Base-by-base conservation (phyloP, 2,797 vertebrate species). In the Allobates femoralis region DNA sequence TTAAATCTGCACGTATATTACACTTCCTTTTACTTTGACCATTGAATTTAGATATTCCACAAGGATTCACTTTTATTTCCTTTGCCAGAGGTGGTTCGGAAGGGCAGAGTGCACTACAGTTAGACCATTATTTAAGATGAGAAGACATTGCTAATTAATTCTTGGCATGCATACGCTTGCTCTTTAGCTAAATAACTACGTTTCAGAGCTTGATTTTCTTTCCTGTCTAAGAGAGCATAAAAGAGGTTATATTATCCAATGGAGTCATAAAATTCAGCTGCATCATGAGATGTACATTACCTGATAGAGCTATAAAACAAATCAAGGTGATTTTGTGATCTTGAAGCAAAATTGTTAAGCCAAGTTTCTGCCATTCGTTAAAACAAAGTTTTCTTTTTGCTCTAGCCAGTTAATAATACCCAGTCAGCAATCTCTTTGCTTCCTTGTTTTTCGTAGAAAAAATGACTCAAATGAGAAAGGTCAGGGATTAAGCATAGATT, bases 401-500 rank as follows among this genome's bases (percentile, higher is more conserved):
- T 51, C 58, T 18, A 74, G 86, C 62, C 18, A 88, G 82, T 76
- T 76, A 85, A 64, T 74, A 71, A 84, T 88, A 87, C 80, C 81
- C 82, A 85, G 58, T 32, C 77, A 85, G 83, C 69, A 81, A 88
- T 84, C 83, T 76, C 83, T 76, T 88, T 74, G 69, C 21, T 85
- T 60, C 67, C 77, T 85, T 81, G 67, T 79, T 51, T 56, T 85
- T 71, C 37, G 46, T 53, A 81, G 77, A 32, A 88, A 66, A 85
- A 46, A 89, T n/a, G 88, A 89, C 86, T 82, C 87, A 83, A 87
- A 91, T 86, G 60, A 90, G 87, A 90, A 86, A 90, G 86, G 69
- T 85, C 75, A 85, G 7, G 80, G 90, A 90, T 89, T 90, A 90
- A 90, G 88, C 90, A 92, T 91, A 91, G 91, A 95, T 93, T 92